Conservation (phyloP, 2,113 vertebrate genomes). For the Vireo altiloquus region DNA sequence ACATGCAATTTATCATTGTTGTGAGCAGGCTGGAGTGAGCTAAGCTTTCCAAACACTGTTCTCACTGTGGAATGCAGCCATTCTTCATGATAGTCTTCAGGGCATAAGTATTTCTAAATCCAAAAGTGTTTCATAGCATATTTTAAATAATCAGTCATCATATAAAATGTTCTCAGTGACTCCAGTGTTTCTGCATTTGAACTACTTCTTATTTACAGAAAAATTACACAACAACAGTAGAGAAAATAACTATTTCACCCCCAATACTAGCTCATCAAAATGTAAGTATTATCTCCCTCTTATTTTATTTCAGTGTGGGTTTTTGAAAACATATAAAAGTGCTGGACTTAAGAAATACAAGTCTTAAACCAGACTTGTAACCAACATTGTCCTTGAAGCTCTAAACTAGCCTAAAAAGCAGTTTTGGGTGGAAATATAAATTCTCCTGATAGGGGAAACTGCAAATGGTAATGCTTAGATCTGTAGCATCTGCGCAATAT, state of each 20-base stretch:
- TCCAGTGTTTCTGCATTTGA: conserved; percentile 64
- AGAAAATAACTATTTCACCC: background rate
- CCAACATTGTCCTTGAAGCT: background rate
- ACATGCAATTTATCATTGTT: conserved; percentile 44
- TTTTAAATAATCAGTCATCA: conserved; percentile 71
- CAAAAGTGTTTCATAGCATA: conserved; percentile 71
- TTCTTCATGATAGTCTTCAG: conserved; percentile 73
- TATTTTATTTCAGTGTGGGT: background rate
- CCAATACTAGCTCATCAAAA: background rate
- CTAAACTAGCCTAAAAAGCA: background rate
- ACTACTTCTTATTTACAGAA: conserved; percentile 68
- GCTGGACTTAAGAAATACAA: background rate
- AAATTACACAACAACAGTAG: background rate
- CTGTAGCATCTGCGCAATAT: background rate
- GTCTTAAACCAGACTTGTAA: background rate
- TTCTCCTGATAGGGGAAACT: background rate
- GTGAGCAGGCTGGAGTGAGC: conserved; percentile 21
- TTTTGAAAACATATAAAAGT: background rate
- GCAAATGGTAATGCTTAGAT: background rate
- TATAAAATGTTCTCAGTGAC: conserved; percentile 40
- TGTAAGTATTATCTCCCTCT: background rate
- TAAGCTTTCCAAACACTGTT: conserved; percentile 65
- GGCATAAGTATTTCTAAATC: conserved; percentile 68
- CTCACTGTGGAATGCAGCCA: conserved; percentile 71
- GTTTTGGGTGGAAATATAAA: background rate